These are phyloP conservation scores for Saguinus midas DNA, from an alignment of 2,113 vertebrate species.

Conservation along the genomic window DNA sequence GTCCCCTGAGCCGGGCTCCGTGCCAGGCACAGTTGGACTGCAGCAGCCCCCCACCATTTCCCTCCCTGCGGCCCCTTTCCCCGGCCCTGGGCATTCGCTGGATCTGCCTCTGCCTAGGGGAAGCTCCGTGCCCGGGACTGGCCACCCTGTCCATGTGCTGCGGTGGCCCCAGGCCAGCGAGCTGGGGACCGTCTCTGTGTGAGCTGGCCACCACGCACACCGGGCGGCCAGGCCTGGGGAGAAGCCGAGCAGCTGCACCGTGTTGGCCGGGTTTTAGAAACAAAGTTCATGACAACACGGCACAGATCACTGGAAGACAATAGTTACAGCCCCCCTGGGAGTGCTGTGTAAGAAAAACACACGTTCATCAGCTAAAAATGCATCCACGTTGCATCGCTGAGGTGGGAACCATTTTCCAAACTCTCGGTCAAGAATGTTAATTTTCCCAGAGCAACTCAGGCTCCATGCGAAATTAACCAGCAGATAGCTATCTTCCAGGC, in stretches of 20 bases:
- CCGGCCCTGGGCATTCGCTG: not conserved
- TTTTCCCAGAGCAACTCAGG: too few relatives aligned
- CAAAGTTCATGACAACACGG: not conserved
- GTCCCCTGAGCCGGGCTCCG: fast-evolving
- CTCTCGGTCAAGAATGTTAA: not conserved
- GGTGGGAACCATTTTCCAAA: not conserved
- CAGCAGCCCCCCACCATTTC: not conserved
- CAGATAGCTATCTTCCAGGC: not conserved
- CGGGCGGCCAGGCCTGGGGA: not conserved
- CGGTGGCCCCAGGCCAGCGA: not conserved
- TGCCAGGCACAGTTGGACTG: not conserved
- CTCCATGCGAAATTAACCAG: not conserved
- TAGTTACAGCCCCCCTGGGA: not conserved
- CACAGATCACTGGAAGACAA: not conserved
- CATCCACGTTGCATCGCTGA: not conserved
- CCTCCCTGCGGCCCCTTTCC: not conserved
- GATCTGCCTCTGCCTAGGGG: not conserved
- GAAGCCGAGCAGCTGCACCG: not conserved
- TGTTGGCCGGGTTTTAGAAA: not conserved
- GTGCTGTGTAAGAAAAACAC: not conserved
- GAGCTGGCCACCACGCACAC: not conserved
- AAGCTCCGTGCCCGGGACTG: not conserved
- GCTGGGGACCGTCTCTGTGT: not conserved
- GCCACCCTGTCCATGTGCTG: not conserved
- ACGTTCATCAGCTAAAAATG: not conserved